These are phyloP conservation scores for Eugnorisma glareosa DNA, from an alignment of 2,888 invertebrate species.

Conservation along the genomic window DNA sequence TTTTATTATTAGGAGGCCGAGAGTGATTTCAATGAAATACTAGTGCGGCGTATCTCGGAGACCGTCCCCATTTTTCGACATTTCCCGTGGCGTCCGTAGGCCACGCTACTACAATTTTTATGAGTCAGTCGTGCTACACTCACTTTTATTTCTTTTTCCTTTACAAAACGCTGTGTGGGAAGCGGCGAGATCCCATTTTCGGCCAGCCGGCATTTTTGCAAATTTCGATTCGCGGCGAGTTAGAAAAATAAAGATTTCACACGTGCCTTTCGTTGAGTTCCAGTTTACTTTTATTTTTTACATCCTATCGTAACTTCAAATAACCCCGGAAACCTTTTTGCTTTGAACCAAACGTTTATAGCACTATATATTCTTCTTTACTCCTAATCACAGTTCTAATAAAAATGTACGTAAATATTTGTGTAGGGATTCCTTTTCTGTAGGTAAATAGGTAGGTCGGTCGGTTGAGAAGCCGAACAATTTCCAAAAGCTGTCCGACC, in stretches of 20 bases:
- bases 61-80: slow-evolving; percentile 74
- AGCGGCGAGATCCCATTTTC: slow-evolving; percentile 82
- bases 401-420: slow-evolving; percentile 59
- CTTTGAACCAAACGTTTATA: slow-evolving; percentile 54
- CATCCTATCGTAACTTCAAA: slow-evolving; percentile 59
- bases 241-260: slow-evolving; percentile 80
- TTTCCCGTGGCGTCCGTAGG: slow-evolving; percentile 73
- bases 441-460: slow-evolving; percentile 19
- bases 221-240: slow-evolving; percentile 77
- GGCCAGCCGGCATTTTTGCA: slow-evolving; percentile 81
- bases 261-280: slow-evolving; percentile 67
- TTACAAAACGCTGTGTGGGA: slow-evolving; percentile 76
- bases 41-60: slow-evolving; percentile 57
- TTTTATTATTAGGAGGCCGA: slow-evolving; percentile 49
- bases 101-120: slow-evolving; percentile 83
- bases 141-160: slow-evolving; percentile 75
- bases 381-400: slow-evolving; percentile 57
- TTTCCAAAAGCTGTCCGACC: slow-evolving; percentile 37
- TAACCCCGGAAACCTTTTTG: slow-evolving; percentile 63
- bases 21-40: slow-evolving; percentile 60
- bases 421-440: slow-evolving; percentile 46
- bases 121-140: slow-evolving; percentile 77
- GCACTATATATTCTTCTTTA: slow-evolving; percentile 57
- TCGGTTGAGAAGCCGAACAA: slow-evolving; percentile 52
- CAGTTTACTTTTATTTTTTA: slow-evolving; percentile 56